Percentiles rank a stretch among this genome's conserved stretches.
These are phyloP conservation scores for Phasianus colchicus DNA, from an alignment of 2,113 vertebrate genomes.

Conservation along the genomic window DNA sequence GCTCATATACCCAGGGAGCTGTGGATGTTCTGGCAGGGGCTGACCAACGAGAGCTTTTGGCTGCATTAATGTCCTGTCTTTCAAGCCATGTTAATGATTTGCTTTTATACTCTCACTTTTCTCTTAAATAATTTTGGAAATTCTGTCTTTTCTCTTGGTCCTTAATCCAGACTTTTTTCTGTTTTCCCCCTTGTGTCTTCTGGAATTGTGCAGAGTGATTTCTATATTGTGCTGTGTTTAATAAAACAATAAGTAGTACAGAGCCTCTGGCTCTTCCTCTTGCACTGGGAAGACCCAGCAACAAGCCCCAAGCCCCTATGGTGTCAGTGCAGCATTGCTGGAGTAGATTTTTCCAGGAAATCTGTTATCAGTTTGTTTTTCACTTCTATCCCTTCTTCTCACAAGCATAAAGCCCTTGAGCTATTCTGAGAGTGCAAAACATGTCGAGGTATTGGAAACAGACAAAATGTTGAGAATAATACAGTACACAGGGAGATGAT, in stretches of 20 bases:
- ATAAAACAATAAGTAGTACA: not conserved
- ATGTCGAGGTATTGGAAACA: not conserved
- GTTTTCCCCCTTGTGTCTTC: not conserved
- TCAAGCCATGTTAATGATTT: not conserved
- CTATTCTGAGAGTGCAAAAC: not conserved
- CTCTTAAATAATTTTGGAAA: constrained; percentile 6
- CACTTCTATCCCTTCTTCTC: not conserved
- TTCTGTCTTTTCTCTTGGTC: not conserved
- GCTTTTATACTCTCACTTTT: constrained; percentile 51
- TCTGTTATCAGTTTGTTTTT: not conserved
- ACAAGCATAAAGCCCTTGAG: not conserved
- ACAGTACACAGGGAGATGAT: not conserved
- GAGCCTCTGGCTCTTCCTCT: not conserved
- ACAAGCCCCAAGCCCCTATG: fast-evolving
- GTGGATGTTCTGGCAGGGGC: constrained; percentile 6
- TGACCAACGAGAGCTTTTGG: not conserved
- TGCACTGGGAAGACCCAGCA: not conserved
- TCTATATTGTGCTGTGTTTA: not conserved
- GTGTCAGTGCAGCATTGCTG: not conserved
- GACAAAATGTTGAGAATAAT: not conserved
- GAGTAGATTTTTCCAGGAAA: not conserved
- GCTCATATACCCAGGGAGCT: not conserved
- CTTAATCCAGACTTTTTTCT: not conserved
- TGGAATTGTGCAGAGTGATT: not conserved
- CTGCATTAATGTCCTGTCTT: not conserved